Evolutionary conservation across 2,888 invertebrate species (phyloP).

Genomic region (Antheraea yamamai): DNA sequence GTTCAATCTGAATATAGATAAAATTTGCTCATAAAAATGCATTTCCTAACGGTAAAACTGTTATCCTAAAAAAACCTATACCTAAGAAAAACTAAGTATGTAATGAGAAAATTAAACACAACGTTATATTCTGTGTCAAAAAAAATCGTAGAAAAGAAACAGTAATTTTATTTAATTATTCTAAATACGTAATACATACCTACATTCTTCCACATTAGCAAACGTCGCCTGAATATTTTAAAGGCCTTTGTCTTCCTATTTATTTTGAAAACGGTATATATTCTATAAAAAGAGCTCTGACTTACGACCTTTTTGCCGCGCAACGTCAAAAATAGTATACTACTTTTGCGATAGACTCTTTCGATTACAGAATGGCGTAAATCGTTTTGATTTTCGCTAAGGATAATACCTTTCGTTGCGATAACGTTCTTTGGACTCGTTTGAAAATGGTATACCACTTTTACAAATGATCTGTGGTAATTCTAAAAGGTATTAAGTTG

Average conservation of each 20-base stretch:
- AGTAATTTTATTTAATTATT: slow-evolving; percentile 11
- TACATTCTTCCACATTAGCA: slow-evolving; percentile 16
- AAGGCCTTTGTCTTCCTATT: background rate
- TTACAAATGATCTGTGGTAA: slow-evolving; percentile 45
- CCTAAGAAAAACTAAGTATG: background rate
- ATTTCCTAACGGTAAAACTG: too few species aligned
- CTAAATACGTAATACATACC: slow-evolving; percentile 13
- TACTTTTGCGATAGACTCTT: slow-evolving; percentile 28
- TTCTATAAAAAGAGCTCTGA: slow-evolving; percentile 21
- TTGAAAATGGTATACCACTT: slow-evolving; percentile 70
- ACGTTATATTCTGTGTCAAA: background rate
- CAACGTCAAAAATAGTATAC: slow-evolving; percentile 46
- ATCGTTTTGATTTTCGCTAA: slow-evolving; percentile 11
- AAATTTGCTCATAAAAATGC: too few species aligned
- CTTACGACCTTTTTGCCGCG: slow-evolving; percentile 43
- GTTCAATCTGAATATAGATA: too few species aligned
- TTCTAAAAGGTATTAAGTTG: slow-evolving; percentile 36
- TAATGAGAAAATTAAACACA: background rate
- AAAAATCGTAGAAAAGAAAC: background rate
- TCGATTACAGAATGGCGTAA: slow-evolving; percentile 24
- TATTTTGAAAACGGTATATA: background rate
- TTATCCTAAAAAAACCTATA: too few species aligned
- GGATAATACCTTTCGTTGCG: slow-evolving; percentile 3
- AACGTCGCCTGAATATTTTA: slow-evolving; percentile 9
- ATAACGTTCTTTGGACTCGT: slow-evolving; percentile 21